phyloP scores from a whole-genome alignment of 2,113 vertebrate species.

The Myiozetetes cayanensis region DNA sequence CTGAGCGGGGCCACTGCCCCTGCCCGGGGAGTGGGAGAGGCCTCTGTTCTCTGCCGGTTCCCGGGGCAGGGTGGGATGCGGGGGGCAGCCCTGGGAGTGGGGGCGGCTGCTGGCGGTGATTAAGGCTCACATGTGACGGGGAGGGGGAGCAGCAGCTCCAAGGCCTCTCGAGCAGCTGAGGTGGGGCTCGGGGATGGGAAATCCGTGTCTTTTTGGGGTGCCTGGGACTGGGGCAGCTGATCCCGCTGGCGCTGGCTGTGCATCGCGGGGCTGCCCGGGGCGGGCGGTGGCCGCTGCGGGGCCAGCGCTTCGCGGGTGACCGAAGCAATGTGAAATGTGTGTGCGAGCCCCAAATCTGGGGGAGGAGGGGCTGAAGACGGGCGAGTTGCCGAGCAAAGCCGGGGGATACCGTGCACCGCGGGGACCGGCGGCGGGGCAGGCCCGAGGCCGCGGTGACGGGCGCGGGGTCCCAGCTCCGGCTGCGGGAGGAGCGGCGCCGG shows the following conservation, averaged over 20 bases:
- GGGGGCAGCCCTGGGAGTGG: rapidly evolving
- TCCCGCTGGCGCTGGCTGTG: not conserved
- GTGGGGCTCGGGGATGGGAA: not conserved
- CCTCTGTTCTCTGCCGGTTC: not conserved
- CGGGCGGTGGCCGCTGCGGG: not conserved
- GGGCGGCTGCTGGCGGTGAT: not conserved
- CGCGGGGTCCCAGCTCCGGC: not conserved
- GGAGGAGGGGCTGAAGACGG: not conserved
- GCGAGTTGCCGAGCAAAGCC: not conserved
- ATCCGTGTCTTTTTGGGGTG: not conserved
- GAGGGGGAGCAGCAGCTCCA: not conserved
- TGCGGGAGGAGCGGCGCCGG: not conserved
- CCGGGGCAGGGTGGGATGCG: not conserved
- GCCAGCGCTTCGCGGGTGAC: not conserved
- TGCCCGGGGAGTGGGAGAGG: not conserved
- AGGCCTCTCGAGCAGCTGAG: not conserved
- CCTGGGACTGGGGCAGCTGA: not conserved
- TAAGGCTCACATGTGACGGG: not conserved
- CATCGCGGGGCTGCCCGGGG: not conserved
- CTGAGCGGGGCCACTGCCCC: rapidly evolving
- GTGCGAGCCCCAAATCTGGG: not conserved
- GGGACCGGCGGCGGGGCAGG: not conserved
- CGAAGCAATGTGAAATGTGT: not conserved
- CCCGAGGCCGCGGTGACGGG: not conserved
- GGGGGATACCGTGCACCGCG: not conserved